These are phyloP conservation scores for Drosophila sturtevanti DNA, from an alignment of 1,140 invertebrate species.

Conservation along the genomic window DNA sequence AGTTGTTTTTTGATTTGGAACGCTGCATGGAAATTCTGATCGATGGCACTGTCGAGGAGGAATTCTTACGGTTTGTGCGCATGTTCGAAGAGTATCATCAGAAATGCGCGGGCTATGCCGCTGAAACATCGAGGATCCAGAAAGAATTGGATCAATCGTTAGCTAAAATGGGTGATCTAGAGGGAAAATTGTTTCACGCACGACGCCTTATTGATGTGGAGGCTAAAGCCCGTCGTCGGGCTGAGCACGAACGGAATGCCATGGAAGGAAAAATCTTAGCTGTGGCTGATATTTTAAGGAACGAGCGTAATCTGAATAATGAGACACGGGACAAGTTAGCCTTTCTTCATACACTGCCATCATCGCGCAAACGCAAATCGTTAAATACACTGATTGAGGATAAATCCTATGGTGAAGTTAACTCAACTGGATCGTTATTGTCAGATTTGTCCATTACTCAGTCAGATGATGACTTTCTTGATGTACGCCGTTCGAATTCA, in stretches of 20 bases:
- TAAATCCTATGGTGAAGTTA: slow-evolving; percentile 82
- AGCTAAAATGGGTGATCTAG: slow-evolving; percentile 87
- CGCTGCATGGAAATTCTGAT: slow-evolving; percentile 86
- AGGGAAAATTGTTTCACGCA: slow-evolving; percentile 90
- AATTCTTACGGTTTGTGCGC: slow-evolving; percentile 88
- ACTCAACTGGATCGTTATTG: slow-evolving; percentile 86
- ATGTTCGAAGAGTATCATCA: slow-evolving; percentile 88
- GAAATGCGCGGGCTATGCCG: slow-evolving; percentile 87
- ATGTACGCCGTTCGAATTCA: slow-evolving; percentile 85
- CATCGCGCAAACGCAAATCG: slow-evolving; percentile 71
- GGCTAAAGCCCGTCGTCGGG: slow-evolving; percentile 86
- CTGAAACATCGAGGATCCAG: slow-evolving; percentile 87
- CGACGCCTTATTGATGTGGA: slow-evolving; percentile 91
- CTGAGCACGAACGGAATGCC: slow-evolving; percentile 86
- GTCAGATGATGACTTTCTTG: slow-evolving; percentile 93
- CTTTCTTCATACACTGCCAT: slow-evolving; percentile 86
- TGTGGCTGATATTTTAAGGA: slow-evolving; percentile 89
- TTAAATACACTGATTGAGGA: slow-evolving; percentile 82
- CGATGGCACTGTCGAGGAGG: slow-evolving; percentile 87
- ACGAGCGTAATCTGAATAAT: slow-evolving; percentile 87
- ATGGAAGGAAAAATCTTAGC: slow-evolving; percentile 89
- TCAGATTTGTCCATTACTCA: slow-evolving; percentile 92
- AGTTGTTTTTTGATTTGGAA: slow-evolving; percentile 87
- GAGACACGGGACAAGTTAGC: slow-evolving; percentile 92
- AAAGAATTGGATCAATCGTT: slow-evolving; percentile 87